These are phyloP conservation scores for Epinotia ramella DNA, from an alignment of 2,888 invertebrate species.

Conservation along the genomic window DNA sequence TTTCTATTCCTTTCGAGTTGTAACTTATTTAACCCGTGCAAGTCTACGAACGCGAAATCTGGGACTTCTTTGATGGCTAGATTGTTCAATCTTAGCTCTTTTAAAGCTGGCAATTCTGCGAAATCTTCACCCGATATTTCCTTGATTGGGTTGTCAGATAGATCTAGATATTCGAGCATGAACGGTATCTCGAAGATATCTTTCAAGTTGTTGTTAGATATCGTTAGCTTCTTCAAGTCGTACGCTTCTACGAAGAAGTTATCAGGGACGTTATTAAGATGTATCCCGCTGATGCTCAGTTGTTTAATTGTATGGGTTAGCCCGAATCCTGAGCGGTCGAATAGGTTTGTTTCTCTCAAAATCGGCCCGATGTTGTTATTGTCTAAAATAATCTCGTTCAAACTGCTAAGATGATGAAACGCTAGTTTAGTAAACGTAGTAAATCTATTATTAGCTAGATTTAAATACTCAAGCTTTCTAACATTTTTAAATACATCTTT, in stretches of 20 bases:
- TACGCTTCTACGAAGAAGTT: conserved; percentile 77
- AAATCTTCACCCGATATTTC: conserved; percentile 80
- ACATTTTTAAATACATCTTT: conserved; percentile 69
- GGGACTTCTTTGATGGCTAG: conserved; percentile 81
- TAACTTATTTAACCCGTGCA: conserved; percentile 80
- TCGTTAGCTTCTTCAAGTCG: conserved; percentile 73
- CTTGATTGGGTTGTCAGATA: conserved; percentile 86
- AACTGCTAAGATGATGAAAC: conserved; percentile 69
- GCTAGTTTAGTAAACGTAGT: conserved; percentile 67
- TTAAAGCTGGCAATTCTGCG: conserved; percentile 79
- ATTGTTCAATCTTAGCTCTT: conserved; percentile 83
- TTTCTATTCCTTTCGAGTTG: conserved; percentile 84
- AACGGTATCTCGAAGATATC: conserved; percentile 84
- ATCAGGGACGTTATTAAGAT: conserved; percentile 64
- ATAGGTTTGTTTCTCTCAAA: conserved; percentile 65
- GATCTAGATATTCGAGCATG: conserved; percentile 84
- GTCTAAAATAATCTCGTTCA: conserved; percentile 75
- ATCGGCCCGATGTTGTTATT: conserved; percentile 73
- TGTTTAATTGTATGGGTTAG: conserved; percentile 67
- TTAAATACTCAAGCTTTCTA: conserved; percentile 72
- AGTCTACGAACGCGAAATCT: conserved; percentile 83
- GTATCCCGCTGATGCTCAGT: conserved; percentile 68
- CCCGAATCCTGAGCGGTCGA: conserved; percentile 72
- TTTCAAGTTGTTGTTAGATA: conserved; percentile 83
- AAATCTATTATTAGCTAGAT: conserved; percentile 76